These are phyloP conservation scores for Drepanosiphum platanoidis DNA, from an alignment of 2,888 invertebrate genomes.

Conservation along the genomic window DNA sequence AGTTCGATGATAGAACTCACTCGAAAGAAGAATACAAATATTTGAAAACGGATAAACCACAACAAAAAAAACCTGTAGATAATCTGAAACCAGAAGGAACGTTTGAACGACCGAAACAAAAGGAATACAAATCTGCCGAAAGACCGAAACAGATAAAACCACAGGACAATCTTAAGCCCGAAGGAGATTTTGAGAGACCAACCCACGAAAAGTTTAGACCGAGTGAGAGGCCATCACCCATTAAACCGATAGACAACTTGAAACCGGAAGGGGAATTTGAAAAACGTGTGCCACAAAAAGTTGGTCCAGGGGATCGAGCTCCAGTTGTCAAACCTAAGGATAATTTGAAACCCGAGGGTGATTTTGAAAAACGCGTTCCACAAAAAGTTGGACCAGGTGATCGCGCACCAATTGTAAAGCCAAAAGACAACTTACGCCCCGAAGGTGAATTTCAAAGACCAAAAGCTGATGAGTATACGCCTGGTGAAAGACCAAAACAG, in stretches of 20 bases:
- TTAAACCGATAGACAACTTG: slow-evolving; percentile 71
- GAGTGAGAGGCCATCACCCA: slow-evolving; percentile 69
- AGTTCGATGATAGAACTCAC: slow-evolving; percentile 69
- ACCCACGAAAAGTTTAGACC: slow-evolving; percentile 69
- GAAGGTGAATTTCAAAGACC: slow-evolving; percentile 66
- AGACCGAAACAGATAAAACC: slow-evolving; percentile 64
- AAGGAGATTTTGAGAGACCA: slow-evolving; percentile 69
- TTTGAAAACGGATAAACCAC: slow-evolving; percentile 59
- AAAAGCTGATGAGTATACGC: slow-evolving; percentile 67
- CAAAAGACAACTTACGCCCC: slow-evolving; percentile 70
- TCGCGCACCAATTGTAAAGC: slow-evolving; percentile 67
- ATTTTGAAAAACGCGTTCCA: slow-evolving; percentile 67
- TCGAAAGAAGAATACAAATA: slow-evolving; percentile 68
- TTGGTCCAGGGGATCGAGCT: slow-evolving; percentile 69
- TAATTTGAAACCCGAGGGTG: slow-evolving; percentile 69
- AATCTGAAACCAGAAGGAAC: slow-evolving; percentile 75
- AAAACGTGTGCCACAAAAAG: slow-evolving; percentile 67
- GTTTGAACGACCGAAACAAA: slow-evolving; percentile 70
- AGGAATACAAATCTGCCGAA: slow-evolving; percentile 69
- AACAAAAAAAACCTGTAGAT: slow-evolving; percentile 71
- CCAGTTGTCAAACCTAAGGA: slow-evolving; percentile 66
- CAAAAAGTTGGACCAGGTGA: slow-evolving; percentile 65
- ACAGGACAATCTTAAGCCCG: slow-evolving; percentile 70
- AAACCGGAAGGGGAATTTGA: slow-evolving; percentile 70
- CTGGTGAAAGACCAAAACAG: slow-evolving; percentile 69